These are phyloP conservation scores for Rhodinocichla rosea DNA, from an alignment of 2,113 vertebrate species.

Conservation along the genomic window DNA sequence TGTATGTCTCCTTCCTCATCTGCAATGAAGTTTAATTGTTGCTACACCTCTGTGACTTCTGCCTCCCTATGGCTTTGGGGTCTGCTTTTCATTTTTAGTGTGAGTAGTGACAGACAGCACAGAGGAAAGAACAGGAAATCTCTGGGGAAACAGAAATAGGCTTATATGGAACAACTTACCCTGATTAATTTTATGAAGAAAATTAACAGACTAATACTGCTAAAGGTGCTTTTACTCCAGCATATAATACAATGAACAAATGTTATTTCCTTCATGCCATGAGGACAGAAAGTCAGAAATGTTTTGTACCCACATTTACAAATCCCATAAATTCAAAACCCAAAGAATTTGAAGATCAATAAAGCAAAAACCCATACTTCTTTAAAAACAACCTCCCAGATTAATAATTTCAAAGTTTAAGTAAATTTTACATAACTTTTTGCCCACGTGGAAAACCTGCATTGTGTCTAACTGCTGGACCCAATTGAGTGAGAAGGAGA, in stretches of 20 bases:
- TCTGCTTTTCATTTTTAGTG: background rate
- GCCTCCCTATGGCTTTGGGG: background rate
- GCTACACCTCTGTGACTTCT: background rate
- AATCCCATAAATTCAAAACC: background rate
- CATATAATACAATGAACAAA: background rate
- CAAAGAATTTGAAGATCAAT: background rate
- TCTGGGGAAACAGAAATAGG: background rate
- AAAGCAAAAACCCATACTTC: fast-evolving
- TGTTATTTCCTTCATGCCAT: background rate
- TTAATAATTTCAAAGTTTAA: background rate
- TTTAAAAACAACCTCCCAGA: background rate
- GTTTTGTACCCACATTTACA: background rate
- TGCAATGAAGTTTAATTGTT: background rate
- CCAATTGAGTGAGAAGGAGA: background rate
- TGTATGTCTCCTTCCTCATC: background rate
- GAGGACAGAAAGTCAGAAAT: background rate
- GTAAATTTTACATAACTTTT: background rate
- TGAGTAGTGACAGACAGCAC: background rate
- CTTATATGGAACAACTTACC: background rate
- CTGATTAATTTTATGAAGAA: background rate
- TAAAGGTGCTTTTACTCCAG: background rate
- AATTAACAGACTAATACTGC: background rate
- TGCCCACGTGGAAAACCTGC: background rate
- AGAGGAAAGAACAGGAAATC: background rate
- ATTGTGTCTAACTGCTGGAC: background rate